Conservation (phyloP, 2,888 invertebrate species). For the Linnaemya vulpina region DNA sequence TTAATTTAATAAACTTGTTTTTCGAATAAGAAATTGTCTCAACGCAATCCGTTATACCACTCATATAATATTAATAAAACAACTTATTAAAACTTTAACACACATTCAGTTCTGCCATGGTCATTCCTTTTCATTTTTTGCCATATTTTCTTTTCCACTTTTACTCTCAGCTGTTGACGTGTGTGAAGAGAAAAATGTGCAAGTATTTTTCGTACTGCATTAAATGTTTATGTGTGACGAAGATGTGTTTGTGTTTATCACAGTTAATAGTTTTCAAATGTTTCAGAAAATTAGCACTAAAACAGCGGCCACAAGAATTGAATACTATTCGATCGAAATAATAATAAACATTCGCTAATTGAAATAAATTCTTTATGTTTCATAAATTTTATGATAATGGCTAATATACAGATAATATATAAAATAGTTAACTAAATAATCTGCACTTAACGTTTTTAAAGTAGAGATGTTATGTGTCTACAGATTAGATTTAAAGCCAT, state of each 20-base stretch:
- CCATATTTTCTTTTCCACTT: constrained; percentile 14
- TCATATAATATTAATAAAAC: background rate
- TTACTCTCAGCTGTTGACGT: constrained; percentile 14
- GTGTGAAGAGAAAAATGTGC: background rate
- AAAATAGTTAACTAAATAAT: background rate
- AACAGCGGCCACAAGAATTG: background rate
- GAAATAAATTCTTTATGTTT: constrained; percentile 57
- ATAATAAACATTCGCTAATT: constrained; percentile 57
- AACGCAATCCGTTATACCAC: background rate
- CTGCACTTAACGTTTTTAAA: background rate
- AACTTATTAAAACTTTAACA: constrained; percentile 5
- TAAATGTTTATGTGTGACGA: background rate
- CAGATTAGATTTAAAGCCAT: too few species aligned
- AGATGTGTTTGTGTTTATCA: background rate
- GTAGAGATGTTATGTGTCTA: background rate
- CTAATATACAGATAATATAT: background rate
- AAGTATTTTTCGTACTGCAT: background rate
- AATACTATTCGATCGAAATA: constrained; percentile 1
- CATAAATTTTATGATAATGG: constrained; percentile 31
- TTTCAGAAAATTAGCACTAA: background rate
- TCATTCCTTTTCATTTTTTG: background rate
- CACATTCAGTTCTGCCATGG: background rate
- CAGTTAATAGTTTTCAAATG: background rate
- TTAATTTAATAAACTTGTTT: constrained; percentile 14
- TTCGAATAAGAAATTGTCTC: background rate